Base-by-base conservation (phyloP, 2,888 invertebrate species). In the Acanthosoma haemorrhoidale region DNA sequence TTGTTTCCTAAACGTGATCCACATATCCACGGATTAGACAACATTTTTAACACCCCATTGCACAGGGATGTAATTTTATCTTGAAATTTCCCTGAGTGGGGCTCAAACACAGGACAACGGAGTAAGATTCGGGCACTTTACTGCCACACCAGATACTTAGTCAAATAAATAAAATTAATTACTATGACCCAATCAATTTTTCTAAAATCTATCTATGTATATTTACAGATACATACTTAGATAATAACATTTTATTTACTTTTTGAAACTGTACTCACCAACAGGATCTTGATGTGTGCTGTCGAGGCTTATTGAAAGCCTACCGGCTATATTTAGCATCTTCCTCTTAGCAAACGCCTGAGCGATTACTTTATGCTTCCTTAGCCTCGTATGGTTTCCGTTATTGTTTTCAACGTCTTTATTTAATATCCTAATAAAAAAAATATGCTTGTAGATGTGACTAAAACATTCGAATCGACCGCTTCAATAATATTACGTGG, bases 231-330 rank as follows among this genome's bases (percentile, higher is more conserved):
- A 9, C 32, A 32, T 32, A 6, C 32, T n/a, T n/a, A n/a, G n/a
- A n/a, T n/a, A n/a, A n/a, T n/a, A n/a, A n/a, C n/a, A n/a, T n/a
- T n/a, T n/a, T n/a, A 32, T 6, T 4, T 32, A 32, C 4, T 32
- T 32, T 6, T 32, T 32, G 32, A 32, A 6, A 32, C 4, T 6
- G 9, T 32, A 32, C 4, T 78, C 76, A 82, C 84, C 85, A 9
- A 96, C 90, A 9, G 96, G 96, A 82, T 96, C 96, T 73, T 92
- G 92, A 75, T 94, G 89, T 3, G 89, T 88, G 75, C 92, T 92
- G 73, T 90, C 89, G 74, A 94, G 88, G 74, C 91, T 92, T 77
- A 96, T 90, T 57, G 95, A 95, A 57, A 96, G 84, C 11, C 92
- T 84, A 6, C 93, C 94, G 75, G 89, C 90, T 72, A 79, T 88